A percentile compares a stretch with the other conserved stretches of the same genome.
These are phyloP conservation scores for Tamias sibiricus DNA, from an alignment of 2,113 vertebrate species.

Conservation along the genomic window DNA sequence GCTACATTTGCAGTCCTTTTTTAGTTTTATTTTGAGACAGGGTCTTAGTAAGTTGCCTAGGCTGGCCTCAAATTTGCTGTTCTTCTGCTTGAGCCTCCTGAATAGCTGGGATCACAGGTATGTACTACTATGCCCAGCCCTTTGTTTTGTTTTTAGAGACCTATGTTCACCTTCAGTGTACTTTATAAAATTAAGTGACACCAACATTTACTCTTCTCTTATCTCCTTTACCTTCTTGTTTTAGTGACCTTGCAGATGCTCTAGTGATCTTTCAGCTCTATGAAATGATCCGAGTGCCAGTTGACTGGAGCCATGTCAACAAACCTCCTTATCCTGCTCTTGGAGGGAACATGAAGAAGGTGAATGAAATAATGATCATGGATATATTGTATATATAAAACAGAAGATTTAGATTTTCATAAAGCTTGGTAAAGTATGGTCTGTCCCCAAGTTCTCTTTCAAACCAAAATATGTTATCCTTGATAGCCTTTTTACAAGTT, in stretches of 20 bases:
- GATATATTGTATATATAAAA: background rate
- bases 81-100: background rate
- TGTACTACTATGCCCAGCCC: background rate
- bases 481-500: background rate
- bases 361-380: conserved; percentile 56
- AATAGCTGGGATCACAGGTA: background rate
- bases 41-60: no score
- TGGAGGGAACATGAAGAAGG: conserved; percentile 97
- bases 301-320: conserved; percentile 95
- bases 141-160: background rate
- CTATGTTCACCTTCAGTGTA: background rate
- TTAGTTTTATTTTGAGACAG: background rate
- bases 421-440: background rate
- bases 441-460: background rate
- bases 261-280: conserved; percentile 95
- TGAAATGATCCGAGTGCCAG: conserved; percentile 91
- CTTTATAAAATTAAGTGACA: background rate
- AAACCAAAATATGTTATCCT: background rate
- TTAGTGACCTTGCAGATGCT: conserved; percentile 91
- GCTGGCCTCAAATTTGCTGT: background rate
- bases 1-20: background rate
- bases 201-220: background rate
- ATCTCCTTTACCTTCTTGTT: conserved; percentile 50
- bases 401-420: background rate
- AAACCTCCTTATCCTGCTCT: conserved; percentile 93